Conservation (phyloP, 1,140 invertebrate genomes). For the Eufriesea mexicana region DNA sequence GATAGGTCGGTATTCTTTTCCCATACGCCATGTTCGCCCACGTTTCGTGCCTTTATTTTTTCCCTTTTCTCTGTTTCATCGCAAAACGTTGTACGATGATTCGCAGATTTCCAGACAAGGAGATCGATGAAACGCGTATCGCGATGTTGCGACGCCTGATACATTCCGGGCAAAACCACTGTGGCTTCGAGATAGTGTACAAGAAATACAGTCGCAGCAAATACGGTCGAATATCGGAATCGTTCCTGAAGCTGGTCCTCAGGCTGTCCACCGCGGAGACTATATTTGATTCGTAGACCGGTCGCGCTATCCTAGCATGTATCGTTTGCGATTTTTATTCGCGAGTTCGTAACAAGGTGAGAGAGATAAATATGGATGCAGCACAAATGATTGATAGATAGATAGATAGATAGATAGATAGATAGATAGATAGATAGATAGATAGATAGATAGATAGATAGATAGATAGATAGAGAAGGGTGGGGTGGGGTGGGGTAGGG, state of each 20-base stretch:
- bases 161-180: neutral
- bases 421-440: neutral
- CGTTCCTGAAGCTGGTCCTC: slow-evolving; percentile 33
- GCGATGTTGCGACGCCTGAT: slow-evolving; percentile 42
- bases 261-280: neutral
- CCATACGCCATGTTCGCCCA: too few species aligned
- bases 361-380: too few species aligned
- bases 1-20: neutral
- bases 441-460: neutral
- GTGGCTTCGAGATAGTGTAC: slow-evolving; percentile 47
- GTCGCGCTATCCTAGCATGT: neutral
- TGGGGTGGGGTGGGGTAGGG: too few species aligned
- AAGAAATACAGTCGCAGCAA: slow-evolving; percentile 65
- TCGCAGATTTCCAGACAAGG: slow-evolving; percentile 29
- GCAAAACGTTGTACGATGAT: neutral
- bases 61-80: too few species aligned
- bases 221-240: slow-evolving; percentile 50
- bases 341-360: too few species aligned
- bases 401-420: too few species aligned
- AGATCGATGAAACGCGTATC: slow-evolving; percentile 35
- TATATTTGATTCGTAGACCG: neutral
- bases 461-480: neutral
- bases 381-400: neutral
- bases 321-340: neutral
- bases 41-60: too few species aligned